Evolutionary conservation across 2,797 vertebrate species (phyloP).

Genomic region (Paedocypris micromegethes): DNA sequence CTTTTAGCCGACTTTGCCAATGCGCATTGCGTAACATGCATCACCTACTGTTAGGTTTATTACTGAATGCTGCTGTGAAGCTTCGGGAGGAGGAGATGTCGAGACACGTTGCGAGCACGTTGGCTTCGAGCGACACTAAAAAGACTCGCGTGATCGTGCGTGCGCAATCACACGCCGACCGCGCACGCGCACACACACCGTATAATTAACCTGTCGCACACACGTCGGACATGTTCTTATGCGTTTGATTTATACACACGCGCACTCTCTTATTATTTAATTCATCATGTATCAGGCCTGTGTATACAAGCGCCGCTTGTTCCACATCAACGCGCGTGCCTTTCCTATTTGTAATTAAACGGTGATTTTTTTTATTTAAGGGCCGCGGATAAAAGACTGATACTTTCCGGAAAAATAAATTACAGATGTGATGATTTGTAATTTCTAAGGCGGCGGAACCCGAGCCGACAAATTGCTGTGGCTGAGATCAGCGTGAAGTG

Average conservation of each 20-base stretch:
- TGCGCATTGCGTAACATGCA: too few species aligned
- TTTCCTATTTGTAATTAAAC: slow-evolving; percentile 39
- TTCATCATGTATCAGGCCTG: slow-evolving; percentile 43
- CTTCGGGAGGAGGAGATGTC: neutral
- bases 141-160: slow-evolving; percentile 7
- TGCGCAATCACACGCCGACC: neutral
- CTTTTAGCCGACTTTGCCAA: too few species aligned
- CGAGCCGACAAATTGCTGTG: slow-evolving; percentile 26
- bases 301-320: slow-evolving; percentile 36
- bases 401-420: slow-evolving; percentile 28
- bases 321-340: slow-evolving; percentile 7
- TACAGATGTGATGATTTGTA: slow-evolving; percentile 35
- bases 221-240: slow-evolving; percentile 39
- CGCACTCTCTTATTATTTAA: slow-evolving; percentile 50
- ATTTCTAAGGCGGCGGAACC: slow-evolving; percentile 25
- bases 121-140: slow-evolving; percentile 21
- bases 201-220: slow-evolving; percentile 45
- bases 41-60: too few species aligned
- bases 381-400: slow-evolving; percentile 33
- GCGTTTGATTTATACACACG: slow-evolving; percentile 39
- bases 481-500: slow-evolving; percentile 26
- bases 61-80: too few species aligned
- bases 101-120: neutral
- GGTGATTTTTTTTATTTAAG: slow-evolving; percentile 26
- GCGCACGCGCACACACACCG: neutral